A percentile compares a stretch with the other conserved stretches of the same genome.
Conservation (phyloP, 2,888 invertebrate species). For the Phaedon cochleariae region DNA sequence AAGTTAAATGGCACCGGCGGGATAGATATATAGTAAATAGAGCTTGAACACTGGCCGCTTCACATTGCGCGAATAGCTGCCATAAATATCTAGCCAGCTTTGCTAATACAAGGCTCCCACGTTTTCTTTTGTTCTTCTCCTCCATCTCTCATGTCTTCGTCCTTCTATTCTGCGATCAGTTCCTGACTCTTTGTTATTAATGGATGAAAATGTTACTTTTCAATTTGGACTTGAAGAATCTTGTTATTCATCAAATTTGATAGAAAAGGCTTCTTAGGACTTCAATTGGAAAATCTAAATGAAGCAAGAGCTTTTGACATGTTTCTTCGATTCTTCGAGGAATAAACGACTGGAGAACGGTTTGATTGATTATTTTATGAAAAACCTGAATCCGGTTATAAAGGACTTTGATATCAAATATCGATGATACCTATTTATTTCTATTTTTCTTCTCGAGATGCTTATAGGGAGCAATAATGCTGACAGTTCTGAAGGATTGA, state of each 20-base stretch:
- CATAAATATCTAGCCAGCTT: constrained; percentile 57
- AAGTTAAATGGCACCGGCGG: constrained; percentile 59
- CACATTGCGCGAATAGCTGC: constrained; percentile 58
- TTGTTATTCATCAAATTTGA: constrained; percentile 35
- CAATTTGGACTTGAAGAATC: constrained; percentile 35
- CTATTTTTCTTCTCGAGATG: no score
- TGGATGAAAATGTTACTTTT: constrained; percentile 39
- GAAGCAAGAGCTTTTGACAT: constrained; percentile 4
- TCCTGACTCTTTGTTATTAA: constrained; percentile 45
- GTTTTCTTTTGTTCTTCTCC: constrained; percentile 44
- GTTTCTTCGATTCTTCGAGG: constrained; percentile 4
- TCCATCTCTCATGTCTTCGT: constrained; percentile 39
- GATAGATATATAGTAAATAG: constrained; percentile 62
- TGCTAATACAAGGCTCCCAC: constrained; percentile 51
- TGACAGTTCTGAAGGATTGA: no score
- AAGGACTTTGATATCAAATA: no score
- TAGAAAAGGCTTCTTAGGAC: constrained; percentile 16
- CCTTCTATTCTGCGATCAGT: constrained; percentile 40
- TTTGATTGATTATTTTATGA: constrained; percentile 4
- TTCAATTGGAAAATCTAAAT: constrained; percentile 12
- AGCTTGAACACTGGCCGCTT: constrained; percentile 56
- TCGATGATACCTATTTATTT: no score
- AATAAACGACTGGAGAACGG: background rate
- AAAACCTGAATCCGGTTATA: no score
- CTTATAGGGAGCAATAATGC: no score